A percentile compares a stretch with the other conserved stretches of the same genome.
phyloP scores from a whole-genome alignment of 2,113 vertebrate genomes.

The Tetrao urogallus region DNA sequence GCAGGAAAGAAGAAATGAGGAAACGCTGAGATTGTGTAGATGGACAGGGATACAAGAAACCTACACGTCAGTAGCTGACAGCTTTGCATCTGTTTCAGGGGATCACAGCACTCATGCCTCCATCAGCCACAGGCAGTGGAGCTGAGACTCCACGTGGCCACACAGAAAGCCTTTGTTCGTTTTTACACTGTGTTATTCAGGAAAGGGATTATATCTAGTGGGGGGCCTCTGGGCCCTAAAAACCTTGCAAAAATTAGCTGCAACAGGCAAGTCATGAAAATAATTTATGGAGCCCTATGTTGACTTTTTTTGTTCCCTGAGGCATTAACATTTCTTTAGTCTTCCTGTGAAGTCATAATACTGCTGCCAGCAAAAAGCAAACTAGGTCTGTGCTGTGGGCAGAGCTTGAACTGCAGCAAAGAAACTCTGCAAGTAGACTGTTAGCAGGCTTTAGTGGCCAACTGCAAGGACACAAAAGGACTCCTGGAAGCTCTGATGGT shows the following conservation, averaged over 20 bases:
- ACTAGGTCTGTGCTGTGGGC: neutral
- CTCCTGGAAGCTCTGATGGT: neutral
- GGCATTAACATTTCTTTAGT: neutral
- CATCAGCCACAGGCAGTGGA: neutral
- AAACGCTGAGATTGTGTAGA: neutral
- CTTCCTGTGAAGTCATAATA: neutral
- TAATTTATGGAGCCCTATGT: neutral
- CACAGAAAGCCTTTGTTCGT: neutral
- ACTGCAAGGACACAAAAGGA: neutral
- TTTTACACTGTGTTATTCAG: neutral
- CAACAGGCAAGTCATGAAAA: neutral
- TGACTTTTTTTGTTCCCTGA: neutral
- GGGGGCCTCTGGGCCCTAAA: rapidly evolving
- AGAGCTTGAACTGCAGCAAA: neutral
- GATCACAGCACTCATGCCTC: rapidly evolving
- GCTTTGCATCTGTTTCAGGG: neutral
- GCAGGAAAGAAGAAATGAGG: neutral
- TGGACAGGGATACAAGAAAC: neutral
- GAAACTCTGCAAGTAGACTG: neutral
- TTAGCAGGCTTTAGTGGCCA: neutral
- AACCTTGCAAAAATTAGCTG: neutral
- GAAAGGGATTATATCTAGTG: neutral
- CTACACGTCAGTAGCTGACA: neutral
- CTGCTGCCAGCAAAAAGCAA: neutral
- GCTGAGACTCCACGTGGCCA: rapidly evolving